Evolutionary conservation across 2,797 vertebrate species (phyloP), one percentile per base, ranked within the genome.

Genomic region (Schizopygopsis malacanthus): DNA sequence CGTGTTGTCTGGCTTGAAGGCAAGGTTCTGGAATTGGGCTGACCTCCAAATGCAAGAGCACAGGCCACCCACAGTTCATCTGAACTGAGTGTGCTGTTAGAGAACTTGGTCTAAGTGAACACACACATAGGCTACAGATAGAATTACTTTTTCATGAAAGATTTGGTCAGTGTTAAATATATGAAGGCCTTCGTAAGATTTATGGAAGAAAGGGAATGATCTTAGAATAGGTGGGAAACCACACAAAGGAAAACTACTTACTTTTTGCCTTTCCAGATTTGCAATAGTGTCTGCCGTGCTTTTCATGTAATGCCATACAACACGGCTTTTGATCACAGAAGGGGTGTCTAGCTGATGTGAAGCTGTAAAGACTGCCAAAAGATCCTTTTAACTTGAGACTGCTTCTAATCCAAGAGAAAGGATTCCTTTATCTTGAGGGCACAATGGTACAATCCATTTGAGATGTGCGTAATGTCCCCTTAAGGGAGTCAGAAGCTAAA

Each of bases 41-140:
- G 92, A 93, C 92, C 93, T 93, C 93, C 93, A 92, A 90, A 92
- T 82, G 86, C 61, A 88, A 85, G 90, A 91, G 91, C 91, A 92
- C 41, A 47, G 92, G 86, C 79, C 69, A 91, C 88, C 89, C 88
- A 87, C 78, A 61, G 71, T 86, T 71, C 76, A 20, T 50, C 78
- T 76, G 82, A 12, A 80, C 67, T 88, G 59, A 78, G 37, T 69
- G 78, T 71, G 71, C 72, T 84, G 81, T 83, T 79, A 28, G 45
- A 77, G 33, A 65, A 18, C 83, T 84, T 86, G 76, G 78, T 82
- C 78, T 84, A 41, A 28, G 72, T 73, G 33, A 50, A 63, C 52
- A 71, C 75, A 84, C 86, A 85, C 12, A 2, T 10, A 70, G 25
- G 16, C 69, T 82, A 80, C 33, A 85, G 70, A 83, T 76, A 52